These are phyloP conservation scores for Brachymystax lenok DNA, from an alignment of 2,797 vertebrate species.

Conservation along the genomic window DNA sequence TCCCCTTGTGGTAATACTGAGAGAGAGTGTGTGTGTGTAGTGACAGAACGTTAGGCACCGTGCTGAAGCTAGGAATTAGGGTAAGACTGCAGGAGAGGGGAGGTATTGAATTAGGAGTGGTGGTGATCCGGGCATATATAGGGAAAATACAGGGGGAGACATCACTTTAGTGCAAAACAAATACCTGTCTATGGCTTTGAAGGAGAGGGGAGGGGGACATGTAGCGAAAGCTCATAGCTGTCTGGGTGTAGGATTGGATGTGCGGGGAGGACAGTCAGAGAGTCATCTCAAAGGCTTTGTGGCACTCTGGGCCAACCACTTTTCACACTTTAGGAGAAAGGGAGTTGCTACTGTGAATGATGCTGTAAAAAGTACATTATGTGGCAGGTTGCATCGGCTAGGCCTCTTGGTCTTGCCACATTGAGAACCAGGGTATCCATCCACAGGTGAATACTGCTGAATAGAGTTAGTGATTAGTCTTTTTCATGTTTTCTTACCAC, in stretches of 20 bases:
- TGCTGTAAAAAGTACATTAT: not conserved
- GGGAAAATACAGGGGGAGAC: constrained; percentile 1
- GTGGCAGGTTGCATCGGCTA: not conserved
- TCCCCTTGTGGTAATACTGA: not conserved
- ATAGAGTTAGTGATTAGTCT: not conserved
- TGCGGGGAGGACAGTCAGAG: constrained; percentile 23
- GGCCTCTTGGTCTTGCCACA: constrained; percentile 1
- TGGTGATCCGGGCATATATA: not conserved
- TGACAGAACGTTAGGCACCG: not conserved
- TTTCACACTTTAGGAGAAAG: constrained; percentile 29
- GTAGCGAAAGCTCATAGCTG: constrained; percentile 25
- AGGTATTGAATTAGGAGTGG: too few relatives aligned
- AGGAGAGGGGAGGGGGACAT: constrained; percentile 25
- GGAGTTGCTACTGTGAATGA: not conserved
- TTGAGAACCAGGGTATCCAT: constrained; percentile 15
- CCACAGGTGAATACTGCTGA: constrained; percentile 44
- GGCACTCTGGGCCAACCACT: constrained; percentile 16
- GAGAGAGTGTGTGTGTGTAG: too few relatives aligned
- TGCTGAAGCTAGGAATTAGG: not conserved
- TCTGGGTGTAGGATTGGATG: constrained; percentile 27
- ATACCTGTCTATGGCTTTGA: constrained; percentile 53
- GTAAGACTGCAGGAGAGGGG: too few relatives aligned
- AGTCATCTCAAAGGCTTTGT: constrained; percentile 24
- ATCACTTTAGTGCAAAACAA: constrained; percentile 67
- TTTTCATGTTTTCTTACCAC: constrained; percentile 6